These are phyloP conservation scores for Drosophila asahinai DNA, from an alignment of 1,140 invertebrate species.

Conservation along the genomic window DNA sequence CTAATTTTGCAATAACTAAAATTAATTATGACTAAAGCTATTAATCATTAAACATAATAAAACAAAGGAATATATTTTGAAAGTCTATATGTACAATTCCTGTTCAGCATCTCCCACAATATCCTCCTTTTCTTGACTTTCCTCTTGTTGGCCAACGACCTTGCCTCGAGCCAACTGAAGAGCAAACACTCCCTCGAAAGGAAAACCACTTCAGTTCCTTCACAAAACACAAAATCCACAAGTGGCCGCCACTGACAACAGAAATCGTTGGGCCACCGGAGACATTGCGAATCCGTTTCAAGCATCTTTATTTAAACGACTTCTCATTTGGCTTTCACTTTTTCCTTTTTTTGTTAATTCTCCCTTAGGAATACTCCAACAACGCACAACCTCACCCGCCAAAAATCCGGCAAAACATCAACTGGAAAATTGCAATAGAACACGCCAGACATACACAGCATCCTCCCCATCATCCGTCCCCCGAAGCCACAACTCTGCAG, in stretches of 20 bases:
- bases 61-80: background rate
- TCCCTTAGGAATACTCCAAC: conserved; percentile 67
- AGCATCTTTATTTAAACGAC: conserved; percentile 41
- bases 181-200: conserved; percentile 38
- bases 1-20: background rate
- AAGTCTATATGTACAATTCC: background rate
- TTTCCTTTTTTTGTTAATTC: conserved; percentile 9
- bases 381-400: conserved; percentile 66
- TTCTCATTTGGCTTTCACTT: background rate
- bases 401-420: conserved; percentile 27
- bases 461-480: conserved; percentile 8
- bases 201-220: conserved; percentile 27
- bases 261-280: conserved; percentile 34
- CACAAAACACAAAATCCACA: conserved; percentile 52
- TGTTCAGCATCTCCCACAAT: background rate
- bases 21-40: background rate
- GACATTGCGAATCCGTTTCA: conserved; percentile 34
- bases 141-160: conserved; percentile 34
- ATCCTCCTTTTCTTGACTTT: background rate
- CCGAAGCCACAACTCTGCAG: background rate
- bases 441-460: conserved; percentile 29
- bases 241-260: conserved; percentile 56
- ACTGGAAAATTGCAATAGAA: conserved; percentile 42
- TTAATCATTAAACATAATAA: background rate
- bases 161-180: conserved; percentile 31